Evolutionary conservation across 2,113 vertebrate species (phyloP).

Genomic region (Glareola pratincola): DNA sequence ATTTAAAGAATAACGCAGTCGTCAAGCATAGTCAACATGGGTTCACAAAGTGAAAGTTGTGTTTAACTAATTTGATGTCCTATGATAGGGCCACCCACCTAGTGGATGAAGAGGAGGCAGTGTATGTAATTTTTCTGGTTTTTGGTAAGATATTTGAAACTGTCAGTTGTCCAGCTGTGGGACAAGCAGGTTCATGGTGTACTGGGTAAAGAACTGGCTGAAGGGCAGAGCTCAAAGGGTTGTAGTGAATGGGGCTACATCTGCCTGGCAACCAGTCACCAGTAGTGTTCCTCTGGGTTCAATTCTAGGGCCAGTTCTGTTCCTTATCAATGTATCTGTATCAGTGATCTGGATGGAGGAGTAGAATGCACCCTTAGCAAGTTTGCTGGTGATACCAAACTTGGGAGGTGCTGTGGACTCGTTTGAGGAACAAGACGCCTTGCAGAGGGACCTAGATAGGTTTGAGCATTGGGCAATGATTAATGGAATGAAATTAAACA

Average conservation of each 20-base stretch:
- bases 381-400: neutral
- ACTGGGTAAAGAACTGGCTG: neutral
- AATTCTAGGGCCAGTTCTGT: neutral
- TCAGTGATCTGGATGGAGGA: neutral
- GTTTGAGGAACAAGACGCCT: neutral
- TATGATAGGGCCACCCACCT: neutral
- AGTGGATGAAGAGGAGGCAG: neutral
- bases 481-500: neutral
- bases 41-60: neutral
- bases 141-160: neutral
- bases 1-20: neutral
- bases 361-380: neutral
- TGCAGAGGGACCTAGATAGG: neutral
- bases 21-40: neutral
- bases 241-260: neutral
- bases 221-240: neutral
- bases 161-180: neutral
- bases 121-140: neutral
- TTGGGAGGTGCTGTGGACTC: neutral
- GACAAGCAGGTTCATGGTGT: rapidly evolving
- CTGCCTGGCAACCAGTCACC: neutral
- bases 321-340: neutral
- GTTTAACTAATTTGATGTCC: neutral
- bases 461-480: neutral
- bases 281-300: neutral